These are phyloP conservation scores for Selenia dentaria DNA, from an alignment of 2,888 invertebrate species.

Conservation along the genomic window DNA sequence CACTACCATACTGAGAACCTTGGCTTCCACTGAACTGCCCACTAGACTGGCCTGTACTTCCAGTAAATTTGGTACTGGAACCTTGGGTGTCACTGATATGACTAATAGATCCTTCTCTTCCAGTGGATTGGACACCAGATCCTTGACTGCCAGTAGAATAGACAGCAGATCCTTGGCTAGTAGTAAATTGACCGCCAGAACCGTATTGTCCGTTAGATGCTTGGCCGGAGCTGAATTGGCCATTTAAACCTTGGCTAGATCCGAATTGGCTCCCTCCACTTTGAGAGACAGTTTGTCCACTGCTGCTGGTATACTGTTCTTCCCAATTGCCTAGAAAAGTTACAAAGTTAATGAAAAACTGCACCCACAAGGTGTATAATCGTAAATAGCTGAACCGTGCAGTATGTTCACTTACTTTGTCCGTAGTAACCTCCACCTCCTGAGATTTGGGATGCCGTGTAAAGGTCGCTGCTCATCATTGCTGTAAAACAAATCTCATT, in stretches of 20 bases:
- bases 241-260: constrained; percentile 25
- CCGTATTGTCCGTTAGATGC: constrained; percentile 28
- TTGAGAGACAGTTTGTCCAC: constrained; percentile 32
- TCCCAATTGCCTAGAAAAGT: constrained; percentile 39
- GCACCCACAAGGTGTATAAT: too few relatives aligned
- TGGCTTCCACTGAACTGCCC: constrained; percentile 37
- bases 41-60: constrained; percentile 29
- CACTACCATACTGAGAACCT: constrained; percentile 34
- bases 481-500: constrained; percentile 56
- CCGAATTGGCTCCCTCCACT: constrained; percentile 27
- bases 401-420: constrained; percentile 57
- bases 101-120: constrained; percentile 9
- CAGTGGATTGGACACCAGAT: constrained; percentile 13
- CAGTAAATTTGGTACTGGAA: constrained; percentile 23
- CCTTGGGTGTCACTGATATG: constrained; percentile 33
- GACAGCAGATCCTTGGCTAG: constrained; percentile 26
- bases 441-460: constrained; percentile 52
- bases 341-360: too few relatives aligned
- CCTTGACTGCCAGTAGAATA: constrained; percentile 9
- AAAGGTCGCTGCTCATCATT: constrained; percentile 62
- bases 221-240: constrained; percentile 37
- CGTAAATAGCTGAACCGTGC: too few relatives aligned
- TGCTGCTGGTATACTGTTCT: constrained; percentile 36
- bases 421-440: constrained; percentile 62
- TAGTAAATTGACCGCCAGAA: constrained; percentile 25